Base-by-base conservation (phyloP, 2,888 invertebrate genomes). In the Caenorhabditis zanzibari region DNA sequence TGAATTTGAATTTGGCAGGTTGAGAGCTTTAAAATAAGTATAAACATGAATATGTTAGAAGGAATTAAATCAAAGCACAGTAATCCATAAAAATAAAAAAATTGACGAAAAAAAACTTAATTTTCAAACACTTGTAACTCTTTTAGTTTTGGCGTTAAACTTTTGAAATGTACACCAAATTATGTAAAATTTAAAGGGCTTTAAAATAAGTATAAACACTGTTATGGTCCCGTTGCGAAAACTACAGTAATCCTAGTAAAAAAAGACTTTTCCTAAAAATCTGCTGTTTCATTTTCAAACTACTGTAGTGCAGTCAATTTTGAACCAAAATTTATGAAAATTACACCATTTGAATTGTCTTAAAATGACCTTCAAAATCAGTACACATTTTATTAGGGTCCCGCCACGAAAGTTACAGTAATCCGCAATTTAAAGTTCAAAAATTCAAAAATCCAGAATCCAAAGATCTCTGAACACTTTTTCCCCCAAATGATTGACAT, bases 401-500 rank as follows among this genome's bases (percentile, higher is more conserved):
- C 32, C 5, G 7, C 32, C 32, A 32, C 32, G 32, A 32, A 7
- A 32, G 7, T 7, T 32, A 32, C 32, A 32, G 32, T 32, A 32
- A n/a, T 47, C 12, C 38, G 5, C 2, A 12, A 12, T 38, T 38
- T 2, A 38, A 38, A 38, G 12, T 38, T 38, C 10, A 12, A 38
- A 12, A 38, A 10, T 38, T 38, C 38, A 38, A 12, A 38, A 38
- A 2, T 38, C 12, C 12, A 38, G 38, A 38, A 10, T 10, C 19
- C 47, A 47, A 47, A 47, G 47, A 47, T 47, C 38, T 38, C 12
- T 38, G 38, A 38, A 6, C 38, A 38, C 38, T 10, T 56, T 24
- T 32, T 59, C 38, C 59, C 9, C 41, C 24, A 38, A 22, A 63
- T 44, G 44, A 63, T 47, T 63, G 63, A 63, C 63, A 63, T 63